Evolutionary conservation across 64 coral and sea anemone genomes (phyloP).

Genomic region (Pachyseris speciosa): DNA sequence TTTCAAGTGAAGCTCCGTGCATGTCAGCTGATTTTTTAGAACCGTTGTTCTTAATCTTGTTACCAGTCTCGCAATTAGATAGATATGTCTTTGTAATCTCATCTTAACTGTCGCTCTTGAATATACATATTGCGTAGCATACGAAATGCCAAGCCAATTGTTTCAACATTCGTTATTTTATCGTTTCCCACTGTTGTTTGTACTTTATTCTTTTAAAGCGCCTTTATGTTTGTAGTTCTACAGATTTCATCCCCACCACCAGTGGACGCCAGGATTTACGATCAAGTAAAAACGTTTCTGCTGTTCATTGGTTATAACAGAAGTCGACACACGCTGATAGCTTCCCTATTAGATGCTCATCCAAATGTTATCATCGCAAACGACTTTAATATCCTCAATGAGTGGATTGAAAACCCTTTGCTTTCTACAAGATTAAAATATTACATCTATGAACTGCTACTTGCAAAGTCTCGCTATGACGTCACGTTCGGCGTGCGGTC

Average conservation of each 20-base stretch:
- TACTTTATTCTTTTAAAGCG: too few species aligned
- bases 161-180: too few species aligned
- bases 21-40: too few species aligned
- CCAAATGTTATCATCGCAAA: slow-evolving; percentile 31
- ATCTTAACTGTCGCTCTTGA: too few species aligned
- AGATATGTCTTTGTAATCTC: too few species aligned
- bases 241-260: neutral
- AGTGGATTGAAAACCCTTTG: slow-evolving; percentile 10
- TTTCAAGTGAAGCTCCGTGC: too few species aligned
- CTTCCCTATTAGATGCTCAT: slow-evolving; percentile 34
- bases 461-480: slow-evolving; percentile 24
- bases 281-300: slow-evolving; percentile 14
- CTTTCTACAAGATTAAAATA: neutral
- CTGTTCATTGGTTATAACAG: slow-evolving; percentile 32
- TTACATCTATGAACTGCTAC: slow-evolving; percentile 19
- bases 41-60: too few species aligned
- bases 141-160: too few species aligned
- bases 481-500: slow-evolving; percentile 16
- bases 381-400: slow-evolving; percentile 20
- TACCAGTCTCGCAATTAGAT: too few species aligned
- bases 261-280: neutral
- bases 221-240: neutral
- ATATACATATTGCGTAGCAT: too few species aligned
- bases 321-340: neutral
- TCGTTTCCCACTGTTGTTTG: too few species aligned